Percentiles rank a stretch among this genome's conserved stretches.
Conservation (phyloP, 2,113 vertebrate genomes). For the Macaca nemestrina region DNA sequence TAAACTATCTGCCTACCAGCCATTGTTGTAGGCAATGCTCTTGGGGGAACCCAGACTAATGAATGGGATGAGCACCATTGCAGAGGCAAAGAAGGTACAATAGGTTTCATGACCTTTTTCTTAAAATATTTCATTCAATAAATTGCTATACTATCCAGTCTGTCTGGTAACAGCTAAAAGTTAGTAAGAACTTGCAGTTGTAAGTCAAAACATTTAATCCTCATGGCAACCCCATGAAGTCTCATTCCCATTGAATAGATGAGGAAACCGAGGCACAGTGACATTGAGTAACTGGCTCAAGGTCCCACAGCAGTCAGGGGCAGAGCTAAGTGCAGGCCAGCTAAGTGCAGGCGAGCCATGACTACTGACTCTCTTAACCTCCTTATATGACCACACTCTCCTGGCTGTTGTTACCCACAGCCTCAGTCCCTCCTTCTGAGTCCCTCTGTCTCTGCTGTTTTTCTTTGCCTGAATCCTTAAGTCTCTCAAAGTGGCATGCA, state of each 20-base stretch:
- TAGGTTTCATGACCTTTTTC: not conserved
- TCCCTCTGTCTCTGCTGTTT: not conserved
- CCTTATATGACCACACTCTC: too few relatives aligned
- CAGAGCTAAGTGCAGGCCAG: too few relatives aligned
- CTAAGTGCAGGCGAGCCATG: too few relatives aligned
- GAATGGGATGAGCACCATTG: not conserved
- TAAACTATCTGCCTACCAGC: not conserved
- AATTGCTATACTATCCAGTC: accelerated
- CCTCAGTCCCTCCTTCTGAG: not conserved
- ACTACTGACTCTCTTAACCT: not conserved
- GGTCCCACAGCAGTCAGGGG: not conserved
- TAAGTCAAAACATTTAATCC: not conserved
- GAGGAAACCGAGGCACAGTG: not conserved
- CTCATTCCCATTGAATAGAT: not conserved
- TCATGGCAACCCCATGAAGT: not conserved
- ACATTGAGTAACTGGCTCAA: not conserved
- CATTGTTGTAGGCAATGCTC: not conserved
- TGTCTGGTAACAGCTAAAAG: not conserved
- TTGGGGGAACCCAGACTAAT: not conserved
- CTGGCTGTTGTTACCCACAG: not conserved
- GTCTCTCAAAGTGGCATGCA: not conserved
- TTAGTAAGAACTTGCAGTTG: not conserved
- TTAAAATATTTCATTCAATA: not conserved
- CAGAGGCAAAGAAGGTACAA: not conserved
- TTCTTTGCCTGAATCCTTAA: not conserved